A percentile compares a stretch with the other conserved stretches of the same genome.
Evolutionary conservation across 2,888 invertebrate species (phyloP).

Genomic region (Oasisia sp.): DNA sequence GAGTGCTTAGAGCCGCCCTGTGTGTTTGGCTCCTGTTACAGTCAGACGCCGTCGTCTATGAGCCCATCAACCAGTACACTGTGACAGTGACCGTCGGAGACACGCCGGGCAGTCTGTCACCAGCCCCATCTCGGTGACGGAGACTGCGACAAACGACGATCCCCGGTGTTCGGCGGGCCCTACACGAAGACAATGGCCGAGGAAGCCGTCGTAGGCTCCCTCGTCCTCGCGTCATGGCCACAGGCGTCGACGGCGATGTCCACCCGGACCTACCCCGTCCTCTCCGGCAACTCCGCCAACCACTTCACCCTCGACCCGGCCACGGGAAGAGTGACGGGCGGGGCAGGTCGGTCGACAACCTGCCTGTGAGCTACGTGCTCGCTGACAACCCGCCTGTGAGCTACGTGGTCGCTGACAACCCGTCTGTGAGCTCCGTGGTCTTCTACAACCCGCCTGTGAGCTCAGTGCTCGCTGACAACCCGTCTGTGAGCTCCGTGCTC

Average conservation of each 20-base stretch:
- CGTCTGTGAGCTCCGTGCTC: no score
- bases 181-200: conserved; percentile 25
- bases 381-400: conserved; percentile 30
- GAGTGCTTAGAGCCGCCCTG: no score
- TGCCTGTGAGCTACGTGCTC: no score
- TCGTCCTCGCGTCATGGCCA: conserved; percentile 41
- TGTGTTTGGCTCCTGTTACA: neutral
- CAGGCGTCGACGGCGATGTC: conserved; percentile 45
- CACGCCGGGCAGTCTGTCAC: conserved; percentile 13
- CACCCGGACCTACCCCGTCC: conserved; percentile 44
- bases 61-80: conserved; percentile 19
- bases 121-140: conserved; percentile 25
- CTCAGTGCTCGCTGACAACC: no score
- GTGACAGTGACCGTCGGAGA: conserved; percentile 24
- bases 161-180: conserved; percentile 29
- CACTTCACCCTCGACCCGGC: conserved; percentile 42
- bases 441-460: conserved; percentile 23
- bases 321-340: conserved; percentile 30
- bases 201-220: conserved; percentile 10
- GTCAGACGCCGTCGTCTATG: conserved; percentile 23
- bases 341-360: conserved; percentile 21
- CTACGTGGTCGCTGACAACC: conserved; percentile 43
- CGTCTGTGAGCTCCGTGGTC: conserved; percentile 35
- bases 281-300: conserved; percentile 42
- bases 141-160: conserved; percentile 33